Percentiles rank a stretch among this genome's conserved stretches.
Conservation (phyloP, 2,888 invertebrate species). For the Crocallis elinguaria region DNA sequence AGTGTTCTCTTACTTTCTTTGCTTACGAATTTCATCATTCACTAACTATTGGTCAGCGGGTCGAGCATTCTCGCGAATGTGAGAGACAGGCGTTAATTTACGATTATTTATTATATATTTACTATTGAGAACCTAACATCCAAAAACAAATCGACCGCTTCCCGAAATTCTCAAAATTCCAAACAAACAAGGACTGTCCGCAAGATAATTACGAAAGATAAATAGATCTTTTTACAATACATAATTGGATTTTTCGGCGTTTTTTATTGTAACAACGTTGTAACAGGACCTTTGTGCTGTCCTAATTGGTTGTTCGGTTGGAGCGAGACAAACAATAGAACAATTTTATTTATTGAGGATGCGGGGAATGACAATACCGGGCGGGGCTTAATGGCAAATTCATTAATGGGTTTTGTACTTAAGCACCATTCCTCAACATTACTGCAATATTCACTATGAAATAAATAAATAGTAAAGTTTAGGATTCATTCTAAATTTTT, state of each 20-base stretch:
- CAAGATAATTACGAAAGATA: slow-evolving; percentile 34
- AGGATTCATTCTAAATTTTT: too few relatives aligned
- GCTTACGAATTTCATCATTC: too few relatives aligned
- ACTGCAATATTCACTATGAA: too few relatives aligned
- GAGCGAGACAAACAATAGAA: slow-evolving; percentile 21
- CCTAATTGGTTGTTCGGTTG: slow-evolving; percentile 27
- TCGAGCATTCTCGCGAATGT: too few relatives aligned
- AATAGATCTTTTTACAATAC: slow-evolving; percentile 31
- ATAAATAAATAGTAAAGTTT: too few relatives aligned
- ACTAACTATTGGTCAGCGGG: too few relatives aligned
- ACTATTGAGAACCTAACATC: too few relatives aligned
- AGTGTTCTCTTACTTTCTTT: too few relatives aligned
- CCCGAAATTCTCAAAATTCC: slow-evolving; percentile 2
- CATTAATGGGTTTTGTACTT: slow-evolving; percentile 7
- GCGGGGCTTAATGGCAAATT: slow-evolving; percentile 1
- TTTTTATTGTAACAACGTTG: slow-evolving; percentile 28
- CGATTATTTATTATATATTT: too few relatives aligned
- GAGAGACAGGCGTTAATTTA: too few relatives aligned
- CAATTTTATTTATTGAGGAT: slow-evolving; percentile 23
- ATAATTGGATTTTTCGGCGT: slow-evolving; percentile 31
- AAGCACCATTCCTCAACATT: too few relatives aligned
- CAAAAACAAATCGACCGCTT: too few relatives aligned
- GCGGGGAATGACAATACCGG: slow-evolving; percentile 20
- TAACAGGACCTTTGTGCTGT: slow-evolving; percentile 19
- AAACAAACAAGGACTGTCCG: slow-evolving; percentile 21